These are phyloP conservation scores for Andrena marginata DNA, from an alignment of 2,888 invertebrate species.

Conservation along the genomic window DNA sequence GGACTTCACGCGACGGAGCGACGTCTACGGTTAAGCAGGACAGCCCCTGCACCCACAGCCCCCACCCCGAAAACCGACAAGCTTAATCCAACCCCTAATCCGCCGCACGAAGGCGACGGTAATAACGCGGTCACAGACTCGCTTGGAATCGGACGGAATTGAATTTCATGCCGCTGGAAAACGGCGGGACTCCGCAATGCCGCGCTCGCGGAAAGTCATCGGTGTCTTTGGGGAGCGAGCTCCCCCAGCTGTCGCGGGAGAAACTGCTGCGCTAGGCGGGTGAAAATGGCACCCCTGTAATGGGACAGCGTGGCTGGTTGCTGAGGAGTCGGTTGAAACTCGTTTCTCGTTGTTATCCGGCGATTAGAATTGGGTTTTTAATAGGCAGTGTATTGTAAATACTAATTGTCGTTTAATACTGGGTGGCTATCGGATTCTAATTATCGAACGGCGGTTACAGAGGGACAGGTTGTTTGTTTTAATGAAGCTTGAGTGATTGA, in stretches of 20 bases:
- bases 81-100: constrained; percentile 59
- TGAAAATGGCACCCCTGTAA: too few relatives aligned
- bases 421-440: neutral
- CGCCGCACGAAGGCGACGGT: constrained; percentile 37
- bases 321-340: neutral
- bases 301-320: too few relatives aligned
- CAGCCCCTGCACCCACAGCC: neutral
- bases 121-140: constrained; percentile 47
- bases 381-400: neutral
- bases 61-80: constrained; percentile 12
- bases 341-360: neutral
- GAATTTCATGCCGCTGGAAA: constrained; percentile 54
- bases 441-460: neutral
- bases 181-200: neutral
- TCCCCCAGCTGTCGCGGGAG: neutral
- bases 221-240: neutral
- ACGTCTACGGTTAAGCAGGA: constrained; percentile 4
- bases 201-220: constrained; percentile 28
- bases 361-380: neutral
- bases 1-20: constrained; percentile 1
- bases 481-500: constrained; percentile 9
- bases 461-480: neutral
- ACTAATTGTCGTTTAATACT: neutral
- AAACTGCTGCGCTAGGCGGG: neutral
- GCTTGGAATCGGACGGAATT: constrained; percentile 56